Percentiles rank a stretch among this genome's conserved stretches.
Evolutionary conservation across 2,797 vertebrate species (phyloP).

Genomic region (Betta splendens): DNA sequence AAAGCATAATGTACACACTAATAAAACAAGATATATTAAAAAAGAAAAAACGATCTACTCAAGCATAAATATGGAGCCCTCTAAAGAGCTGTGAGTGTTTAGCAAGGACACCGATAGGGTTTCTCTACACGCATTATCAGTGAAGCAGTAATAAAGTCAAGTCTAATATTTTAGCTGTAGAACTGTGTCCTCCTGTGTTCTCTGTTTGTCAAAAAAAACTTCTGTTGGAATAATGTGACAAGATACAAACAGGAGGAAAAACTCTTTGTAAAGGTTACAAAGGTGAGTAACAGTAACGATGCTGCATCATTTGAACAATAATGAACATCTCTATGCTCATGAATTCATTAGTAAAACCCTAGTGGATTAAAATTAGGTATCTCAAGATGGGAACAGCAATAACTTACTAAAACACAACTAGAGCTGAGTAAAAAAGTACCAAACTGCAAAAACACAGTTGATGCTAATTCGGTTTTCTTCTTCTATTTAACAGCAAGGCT

Average conservation of each 20-base stretch:
- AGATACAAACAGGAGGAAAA: slow-evolving; percentile 6
- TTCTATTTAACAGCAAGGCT: slow-evolving; percentile 38
- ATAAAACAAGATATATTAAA: slow-evolving; percentile 30
- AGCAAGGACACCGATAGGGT: slow-evolving; percentile 15
- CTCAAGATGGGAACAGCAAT: slow-evolving; percentile 53
- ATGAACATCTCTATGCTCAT: slow-evolving; percentile 57
- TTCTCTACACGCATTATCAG: slow-evolving; percentile 7
- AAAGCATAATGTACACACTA: slow-evolving; percentile 56
- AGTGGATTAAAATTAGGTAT: slow-evolving; percentile 38
- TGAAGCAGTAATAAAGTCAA: slow-evolving; percentile 1
- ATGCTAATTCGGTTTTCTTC: too few species aligned
- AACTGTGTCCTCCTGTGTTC: not conserved
- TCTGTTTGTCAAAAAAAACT: slow-evolving; percentile 26
- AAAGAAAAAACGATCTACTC: slow-evolving; percentile 34
- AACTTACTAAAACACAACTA: slow-evolving; percentile 64
- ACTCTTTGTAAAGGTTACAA: slow-evolving; percentile 41
- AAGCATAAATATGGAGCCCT: slow-evolving; percentile 62
- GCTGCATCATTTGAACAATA: slow-evolving; percentile 27
- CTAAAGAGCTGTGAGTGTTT: slow-evolving; percentile 37
- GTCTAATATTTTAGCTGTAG: slow-evolving; percentile 18
- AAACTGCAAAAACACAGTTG: slow-evolving; percentile 31
- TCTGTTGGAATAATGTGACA: slow-evolving; percentile 10
- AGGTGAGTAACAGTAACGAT: slow-evolving; percentile 20
- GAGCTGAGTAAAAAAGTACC: slow-evolving; percentile 70
- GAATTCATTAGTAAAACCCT: slow-evolving; percentile 51